Evolutionary conservation across 2,888 invertebrate species (phyloP).

Genomic region (Hypomecis atomaria): DNA sequence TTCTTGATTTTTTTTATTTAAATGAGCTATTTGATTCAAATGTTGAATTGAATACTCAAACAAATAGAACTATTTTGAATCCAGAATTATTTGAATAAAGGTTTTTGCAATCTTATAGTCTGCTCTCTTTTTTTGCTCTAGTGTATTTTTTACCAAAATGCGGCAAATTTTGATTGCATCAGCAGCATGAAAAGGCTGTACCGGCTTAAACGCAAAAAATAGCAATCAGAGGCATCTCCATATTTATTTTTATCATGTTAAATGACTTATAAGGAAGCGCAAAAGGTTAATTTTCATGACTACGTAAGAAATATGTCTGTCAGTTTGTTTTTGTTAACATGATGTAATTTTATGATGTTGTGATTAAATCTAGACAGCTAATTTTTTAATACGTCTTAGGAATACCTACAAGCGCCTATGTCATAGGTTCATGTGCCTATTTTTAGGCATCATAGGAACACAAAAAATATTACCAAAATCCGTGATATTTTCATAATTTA

Average conservation of each 20-base stretch:
- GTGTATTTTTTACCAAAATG: slow-evolving; percentile 15
- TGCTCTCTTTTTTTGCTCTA: slow-evolving; percentile 1
- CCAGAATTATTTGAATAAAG: background rate
- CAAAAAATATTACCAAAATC: no score
- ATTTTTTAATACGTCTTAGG: slow-evolving; percentile 2
- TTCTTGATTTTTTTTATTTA: no score
- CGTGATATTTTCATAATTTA: no score
- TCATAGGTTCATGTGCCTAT: no score
- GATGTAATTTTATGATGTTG: slow-evolving; percentile 17
- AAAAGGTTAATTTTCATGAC: slow-evolving; percentile 39
- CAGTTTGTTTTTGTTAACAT: slow-evolving; percentile 29
- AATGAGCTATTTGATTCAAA: no score
- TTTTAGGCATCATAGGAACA: no score
- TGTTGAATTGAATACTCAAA: no score
- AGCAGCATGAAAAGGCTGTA: slow-evolving; percentile 35
- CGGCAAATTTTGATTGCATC: slow-evolving; percentile 37
- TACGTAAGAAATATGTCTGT: slow-evolving; percentile 30
- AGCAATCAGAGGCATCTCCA: slow-evolving; percentile 35
- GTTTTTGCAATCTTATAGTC: background rate
- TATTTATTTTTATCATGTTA: slow-evolving; percentile 37
- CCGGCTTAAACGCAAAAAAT: slow-evolving; percentile 44
- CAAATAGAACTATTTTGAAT: background rate
- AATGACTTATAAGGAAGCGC: slow-evolving; percentile 43
- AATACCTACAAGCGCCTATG: background rate
- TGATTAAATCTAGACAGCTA: slow-evolving; percentile 28